Conservation (phyloP, 2,888 invertebrate species). For the Ophioninae sp. region DNA sequence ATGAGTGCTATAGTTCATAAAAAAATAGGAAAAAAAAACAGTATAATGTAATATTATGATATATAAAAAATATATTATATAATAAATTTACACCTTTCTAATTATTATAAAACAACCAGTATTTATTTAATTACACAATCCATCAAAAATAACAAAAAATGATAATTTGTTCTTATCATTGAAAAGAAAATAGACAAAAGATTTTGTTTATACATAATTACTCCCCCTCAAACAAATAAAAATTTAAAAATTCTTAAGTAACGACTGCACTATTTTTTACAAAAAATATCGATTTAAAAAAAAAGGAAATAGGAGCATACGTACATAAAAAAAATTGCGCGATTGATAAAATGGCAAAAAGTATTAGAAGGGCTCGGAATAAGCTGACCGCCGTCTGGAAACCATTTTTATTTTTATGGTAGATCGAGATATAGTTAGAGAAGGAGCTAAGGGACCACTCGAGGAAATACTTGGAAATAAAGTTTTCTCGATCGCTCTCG, state of each 20-base stretch:
- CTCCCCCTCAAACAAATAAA: too few relatives aligned
- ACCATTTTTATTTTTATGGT: not conserved
- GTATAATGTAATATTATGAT: too few relatives aligned
- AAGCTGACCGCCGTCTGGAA: conserved; percentile 9
- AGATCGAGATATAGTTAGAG: conserved; percentile 24
- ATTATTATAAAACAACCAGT: too few relatives aligned
- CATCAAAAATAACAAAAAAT: too few relatives aligned
- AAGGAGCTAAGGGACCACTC: conserved; percentile 23
- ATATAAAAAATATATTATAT: too few relatives aligned
- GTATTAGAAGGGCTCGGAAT: not conserved
- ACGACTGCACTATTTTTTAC: not conserved
- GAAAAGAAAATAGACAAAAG: too few relatives aligned
- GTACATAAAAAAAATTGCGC: not conserved
- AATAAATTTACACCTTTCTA: too few relatives aligned
- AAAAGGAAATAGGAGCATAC: not conserved
- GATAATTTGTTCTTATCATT: too few relatives aligned
- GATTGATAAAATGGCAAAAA: not conserved
- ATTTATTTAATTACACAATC: too few relatives aligned
- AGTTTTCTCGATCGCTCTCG: conserved; percentile 54
- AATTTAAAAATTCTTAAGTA: not conserved
- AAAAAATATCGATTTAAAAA: not conserved
- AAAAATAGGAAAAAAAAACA: too few relatives aligned
- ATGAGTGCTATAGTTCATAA: too few relatives aligned
- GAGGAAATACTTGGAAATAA: conserved; percentile 50
- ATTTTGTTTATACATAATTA: too few relatives aligned